Evolutionary conservation across 2,888 invertebrate genomes (phyloP), one percentile per base, ranked within the genome.

Genomic region (Merodon equestris): DNA sequence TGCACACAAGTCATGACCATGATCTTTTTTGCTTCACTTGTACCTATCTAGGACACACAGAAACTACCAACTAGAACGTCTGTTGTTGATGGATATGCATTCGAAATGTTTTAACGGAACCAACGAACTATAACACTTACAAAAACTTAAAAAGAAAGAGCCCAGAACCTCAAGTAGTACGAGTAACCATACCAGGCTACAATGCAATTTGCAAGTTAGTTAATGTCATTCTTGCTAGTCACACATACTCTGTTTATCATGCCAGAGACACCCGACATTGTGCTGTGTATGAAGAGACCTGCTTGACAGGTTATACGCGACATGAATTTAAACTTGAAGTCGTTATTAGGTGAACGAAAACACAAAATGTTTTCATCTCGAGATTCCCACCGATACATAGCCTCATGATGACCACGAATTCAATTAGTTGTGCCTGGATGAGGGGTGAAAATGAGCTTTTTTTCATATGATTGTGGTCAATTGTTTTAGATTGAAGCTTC

Each of bases 401-500:
- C 7, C 27, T 27, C 27, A 27, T 73, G 68, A 64, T 64, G 79
- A 58, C 60, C 73, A 42, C 38, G 36, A 19, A 42, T 47, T 64
- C 50, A 74, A 56, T 64, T 63, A 27, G 27, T 27, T 2, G 7
- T 7, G 2, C 27, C 5, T 13, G 19, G 0, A n/a, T 12, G 18
- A 47, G 61, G 67, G 67, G 40, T 42, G 42, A n/a, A 36, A 61
- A 70, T 70, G 15, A 79, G 79, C 79, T 74, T 79, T 68, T 45
- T 68, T 36, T 64, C 36, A 53, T 27, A 4, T 60, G 66, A 64
- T 63, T 79, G 63, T 74, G 58, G 36, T 70, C 79, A 79, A 79
- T 79, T 79, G 79, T 74, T 79, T 74, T 79, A 73, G 79, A 74
- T 79, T 79, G 68, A 60, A 70, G 73, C 64, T 72, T 77, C 77